phyloP scores from a whole-genome alignment of 2,888 invertebrate genomes.

The Chymomyza fuscimana region DNA sequence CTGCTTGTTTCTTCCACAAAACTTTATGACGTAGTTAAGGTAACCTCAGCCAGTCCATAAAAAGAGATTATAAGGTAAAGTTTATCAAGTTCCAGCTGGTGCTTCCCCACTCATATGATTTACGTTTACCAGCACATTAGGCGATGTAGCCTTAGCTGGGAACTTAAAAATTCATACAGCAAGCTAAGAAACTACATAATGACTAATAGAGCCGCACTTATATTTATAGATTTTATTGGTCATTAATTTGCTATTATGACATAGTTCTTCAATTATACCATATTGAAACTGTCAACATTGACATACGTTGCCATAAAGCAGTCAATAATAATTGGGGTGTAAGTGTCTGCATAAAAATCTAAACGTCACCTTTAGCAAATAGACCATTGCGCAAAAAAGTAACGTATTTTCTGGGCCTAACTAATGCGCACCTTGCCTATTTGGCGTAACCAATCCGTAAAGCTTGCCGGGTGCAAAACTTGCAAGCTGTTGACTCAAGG shows the following conservation, averaged over 20 bases:
- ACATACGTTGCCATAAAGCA: background rate
- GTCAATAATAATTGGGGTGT: background rate
- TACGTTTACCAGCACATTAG: background rate
- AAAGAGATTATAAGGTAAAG: background rate
- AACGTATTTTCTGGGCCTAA: background rate
- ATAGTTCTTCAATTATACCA: background rate
- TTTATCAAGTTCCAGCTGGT: background rate
- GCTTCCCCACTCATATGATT: background rate
- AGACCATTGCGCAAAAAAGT: conserved; percentile 5
- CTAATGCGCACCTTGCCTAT: conserved; percentile 43
- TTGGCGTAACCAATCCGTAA: conserved; percentile 1
- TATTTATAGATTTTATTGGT: background rate
- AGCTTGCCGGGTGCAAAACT: conserved; percentile 22
- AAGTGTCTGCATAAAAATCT: background rate
- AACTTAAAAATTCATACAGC: background rate
- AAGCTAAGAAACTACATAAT: background rate
- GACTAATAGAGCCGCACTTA: background rate
- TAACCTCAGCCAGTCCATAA: background rate
- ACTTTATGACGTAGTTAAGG: background rate
- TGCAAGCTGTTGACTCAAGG: conserved; percentile 38
- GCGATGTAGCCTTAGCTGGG: background rate
- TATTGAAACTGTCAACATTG: conserved; percentile 1
- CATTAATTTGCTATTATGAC: background rate
- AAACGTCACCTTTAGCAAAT: background rate
- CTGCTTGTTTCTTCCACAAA: too few relatives aligned